Evolutionary conservation across 2,888 invertebrate species (phyloP).

Genomic region (Drosophila meridiana): DNA sequence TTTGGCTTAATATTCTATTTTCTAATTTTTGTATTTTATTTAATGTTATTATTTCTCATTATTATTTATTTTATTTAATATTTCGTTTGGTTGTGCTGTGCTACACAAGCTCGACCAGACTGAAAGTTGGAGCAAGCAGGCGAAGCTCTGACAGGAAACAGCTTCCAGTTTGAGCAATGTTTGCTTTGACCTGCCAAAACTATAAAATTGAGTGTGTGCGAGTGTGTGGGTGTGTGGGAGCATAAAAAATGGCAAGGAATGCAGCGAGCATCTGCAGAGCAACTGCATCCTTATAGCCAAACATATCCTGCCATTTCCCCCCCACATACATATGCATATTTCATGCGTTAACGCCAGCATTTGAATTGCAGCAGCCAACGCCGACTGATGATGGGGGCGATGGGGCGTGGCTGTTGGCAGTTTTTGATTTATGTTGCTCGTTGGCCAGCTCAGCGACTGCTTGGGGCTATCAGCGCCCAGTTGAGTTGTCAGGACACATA

Average conservation of each 20-base stretch:
- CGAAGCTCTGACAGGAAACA: slow-evolving; percentile 32
- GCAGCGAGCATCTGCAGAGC: slow-evolving; percentile 43
- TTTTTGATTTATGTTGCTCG: slow-evolving; percentile 77
- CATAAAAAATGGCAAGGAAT: slow-evolving; percentile 32
- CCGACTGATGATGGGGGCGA: slow-evolving; percentile 2
- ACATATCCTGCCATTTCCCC: slow-evolving; percentile 30
- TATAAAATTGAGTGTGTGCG: slow-evolving; percentile 31
- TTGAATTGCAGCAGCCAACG: slow-evolving; percentile 65
- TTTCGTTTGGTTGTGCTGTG: neutral
- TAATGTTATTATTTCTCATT: too few relatives aligned
- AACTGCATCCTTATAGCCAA: slow-evolving; percentile 24
- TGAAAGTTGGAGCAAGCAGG: slow-evolving; percentile 11
- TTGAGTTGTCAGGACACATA: slow-evolving; percentile 71
- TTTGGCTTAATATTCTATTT: neutral
- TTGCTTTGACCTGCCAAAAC: slow-evolving; percentile 52
- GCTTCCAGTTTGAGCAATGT: slow-evolving; percentile 44
- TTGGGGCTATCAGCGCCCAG: slow-evolving; percentile 63
- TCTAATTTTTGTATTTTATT: neutral
- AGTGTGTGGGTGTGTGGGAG: slow-evolving; percentile 10
- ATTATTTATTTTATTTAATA: neutral
- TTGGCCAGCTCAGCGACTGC: slow-evolving; percentile 39
- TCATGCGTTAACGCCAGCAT: slow-evolving; percentile 82
- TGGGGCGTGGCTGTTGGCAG: slow-evolving; percentile 42
- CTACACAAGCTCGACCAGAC: slow-evolving; percentile 21
- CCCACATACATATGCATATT: slow-evolving; percentile 73